Evolutionary conservation across 2,888 invertebrate genomes (phyloP).

Genomic region (Mechanitis messenoides): DNA sequence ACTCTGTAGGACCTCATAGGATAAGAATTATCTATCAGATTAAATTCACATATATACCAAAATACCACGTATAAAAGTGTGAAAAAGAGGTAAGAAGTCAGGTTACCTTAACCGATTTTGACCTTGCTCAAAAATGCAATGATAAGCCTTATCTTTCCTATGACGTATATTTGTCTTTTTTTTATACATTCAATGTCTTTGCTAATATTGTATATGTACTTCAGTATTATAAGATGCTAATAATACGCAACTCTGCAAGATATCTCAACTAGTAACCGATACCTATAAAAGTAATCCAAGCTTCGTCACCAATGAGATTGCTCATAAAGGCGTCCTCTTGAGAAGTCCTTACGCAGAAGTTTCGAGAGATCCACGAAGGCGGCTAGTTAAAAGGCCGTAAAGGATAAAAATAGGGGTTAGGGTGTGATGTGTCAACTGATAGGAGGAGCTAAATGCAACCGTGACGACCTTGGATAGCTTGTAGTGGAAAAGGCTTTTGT

Average conservation of each 20-base stretch:
- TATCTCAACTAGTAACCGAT: neutral
- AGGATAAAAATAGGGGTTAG: conserved; percentile 26
- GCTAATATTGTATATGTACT: too few species aligned
- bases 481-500: conserved; percentile 20
- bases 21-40: too few species aligned
- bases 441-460: conserved; percentile 27
- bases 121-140: too few species aligned
- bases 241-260: neutral
- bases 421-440: conserved; percentile 28
- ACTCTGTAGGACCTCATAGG: neutral
- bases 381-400: conserved; percentile 26
- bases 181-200: too few species aligned
- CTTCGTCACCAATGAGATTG: conserved; percentile 11
- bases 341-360: conserved; percentile 16
- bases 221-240: too few species aligned
- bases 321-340: conserved; percentile 14
- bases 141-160: too few species aligned
- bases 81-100: too few species aligned
- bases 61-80: too few species aligned
- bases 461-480: conserved; percentile 17
- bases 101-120: too few species aligned
- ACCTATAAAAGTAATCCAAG: conserved; percentile 12
- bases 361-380: conserved; percentile 9
- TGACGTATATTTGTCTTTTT: too few species aligned
- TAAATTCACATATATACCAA: too few species aligned